Evolutionary conservation across 2,113 vertebrate species (phyloP), one percentile per base, ranked within the genome.

Genomic region (Eurypyga helias): DNA sequence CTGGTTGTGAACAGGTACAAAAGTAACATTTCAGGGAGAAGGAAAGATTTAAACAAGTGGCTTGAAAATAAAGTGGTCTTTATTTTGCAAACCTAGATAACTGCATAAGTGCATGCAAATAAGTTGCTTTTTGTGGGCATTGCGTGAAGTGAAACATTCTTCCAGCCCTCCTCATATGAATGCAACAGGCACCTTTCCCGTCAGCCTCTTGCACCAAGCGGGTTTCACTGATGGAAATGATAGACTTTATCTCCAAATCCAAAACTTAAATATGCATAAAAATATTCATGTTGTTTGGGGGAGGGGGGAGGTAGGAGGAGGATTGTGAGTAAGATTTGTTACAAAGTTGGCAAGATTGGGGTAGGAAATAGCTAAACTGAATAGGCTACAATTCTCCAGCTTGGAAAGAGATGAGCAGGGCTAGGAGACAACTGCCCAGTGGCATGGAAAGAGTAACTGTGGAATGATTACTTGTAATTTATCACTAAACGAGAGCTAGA

Each of bases 291-390:
- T 49, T 86, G 10, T 54, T 1, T 10, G 41, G 1, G 26, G 6
- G 14, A 20, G 29, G 20, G 9, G 38, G 15, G 5, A n/a, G n/a
- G n/a, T 41, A 41, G 41, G 41, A 41, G 41, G 41, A 41, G 10
- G 17, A 43, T 60, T 8, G 0, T 17, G 34, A 87, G 71, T 57
- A 77, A 61, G n/a, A 73, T 57, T 70, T 0, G 0, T 65, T 69
- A 57, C 4, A 52, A 70, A 15, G 7, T 21, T 87, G 25, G 25
- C 4, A 84, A 65, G 82, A 61, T 1, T 29, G 8, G 17, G 13
- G 8, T 58, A 62, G 28, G 38, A 72, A 77, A 76, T 7, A 72
- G 8, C 34, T 88, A 93, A n/a, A 57, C 36, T 46, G 45, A 89
- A 84, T 9, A 57, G 6, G 48, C 6, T 11, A 64, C 17, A 29